Evolutionary conservation across 2,888 invertebrate species (phyloP).

Genomic region (Cenopis cana): DNA sequence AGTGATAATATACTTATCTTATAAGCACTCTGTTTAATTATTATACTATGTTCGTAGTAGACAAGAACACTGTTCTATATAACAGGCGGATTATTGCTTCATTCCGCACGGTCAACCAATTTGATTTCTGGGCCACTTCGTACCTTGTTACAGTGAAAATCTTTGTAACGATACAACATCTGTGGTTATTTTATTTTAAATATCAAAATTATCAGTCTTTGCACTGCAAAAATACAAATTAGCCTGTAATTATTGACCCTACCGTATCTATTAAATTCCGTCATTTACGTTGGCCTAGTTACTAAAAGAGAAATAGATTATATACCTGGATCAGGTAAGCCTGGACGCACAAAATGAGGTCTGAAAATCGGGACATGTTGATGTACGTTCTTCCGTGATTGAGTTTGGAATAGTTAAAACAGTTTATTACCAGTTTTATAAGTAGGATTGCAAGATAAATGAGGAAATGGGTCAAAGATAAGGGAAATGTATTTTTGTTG

Average conservation of each 20-base stretch:
- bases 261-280: too few relatives aligned
- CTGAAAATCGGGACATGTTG: slow-evolving; percentile 18
- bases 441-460: not conserved
- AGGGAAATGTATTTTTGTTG: not conserved
- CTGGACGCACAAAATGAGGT: slow-evolving; percentile 14
- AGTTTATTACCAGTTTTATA: slow-evolving; percentile 6
- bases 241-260: too few relatives aligned
- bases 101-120: too few relatives aligned
- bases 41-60: not conserved
- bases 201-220: too few relatives aligned
- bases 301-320: not conserved
- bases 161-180: too few relatives aligned
- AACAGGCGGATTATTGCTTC: too few relatives aligned
- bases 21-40: not conserved
- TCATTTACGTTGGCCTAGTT: not conserved
- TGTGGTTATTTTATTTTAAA: too few relatives aligned
- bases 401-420: not conserved
- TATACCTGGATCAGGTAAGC: slow-evolving; percentile 32
- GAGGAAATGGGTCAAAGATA: slow-evolving; percentile 24
- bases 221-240: too few relatives aligned
- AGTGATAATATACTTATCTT: slow-evolving; percentile 16
- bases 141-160: too few relatives aligned
- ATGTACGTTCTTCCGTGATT: not conserved
- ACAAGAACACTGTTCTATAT: not conserved
- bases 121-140: too few relatives aligned